Base-by-base conservation (phyloP, 2,888 invertebrate genomes). In the Melanophora roralis region DNA sequence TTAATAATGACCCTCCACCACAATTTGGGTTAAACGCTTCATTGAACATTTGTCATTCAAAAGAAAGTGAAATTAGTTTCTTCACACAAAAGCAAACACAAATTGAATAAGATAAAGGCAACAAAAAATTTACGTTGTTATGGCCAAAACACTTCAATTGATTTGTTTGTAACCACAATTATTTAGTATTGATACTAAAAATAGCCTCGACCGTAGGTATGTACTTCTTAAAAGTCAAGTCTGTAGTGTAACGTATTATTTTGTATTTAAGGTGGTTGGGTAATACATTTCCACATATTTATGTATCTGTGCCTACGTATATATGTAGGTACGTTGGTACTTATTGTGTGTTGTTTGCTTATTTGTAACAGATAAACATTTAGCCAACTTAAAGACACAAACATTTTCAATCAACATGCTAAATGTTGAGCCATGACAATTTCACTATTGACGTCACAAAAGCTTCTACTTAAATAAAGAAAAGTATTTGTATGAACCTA, bases 331-430 rank as follows among this genome's bases (percentile, higher is more conserved):
- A n/a, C n/a, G n/a, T n/a, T n/a, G n/a, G n/a, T n/a, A n/a, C n/a
- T n/a, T n/a, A n/a, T n/a, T n/a, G n/a, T n/a, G 34, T 49, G 21
- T n/a, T 36, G 19, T 34, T 23, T 36, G 38, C 38, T 55, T 23
- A 16, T 19, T 67, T 65, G 68, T 77, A 68, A 68, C 81, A 72
- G 27, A n/a, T n/a, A n/a, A n/a, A 3, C 27, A 27, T 27, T 6
- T 6, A 27, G 27, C 27, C 27, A 27, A 27, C 27, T 6, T n/a
- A n/a, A 27, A 85, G 85, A 84, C 86, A 86, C 86, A 27, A 27
- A 88, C n/a, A n/a, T n/a, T n/a, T 86, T 87, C 86, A 87, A 88
- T 86, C 86, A 43, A 76, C 59, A 73, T 81, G 79, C 72, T 83
- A 82, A 83, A 83, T 83, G 75, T 78, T 55, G 77, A 82, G 73